Evolutionary conservation across 2,888 invertebrate genomes (phyloP).

Genomic region (Therioaphis trifolii): DNA sequence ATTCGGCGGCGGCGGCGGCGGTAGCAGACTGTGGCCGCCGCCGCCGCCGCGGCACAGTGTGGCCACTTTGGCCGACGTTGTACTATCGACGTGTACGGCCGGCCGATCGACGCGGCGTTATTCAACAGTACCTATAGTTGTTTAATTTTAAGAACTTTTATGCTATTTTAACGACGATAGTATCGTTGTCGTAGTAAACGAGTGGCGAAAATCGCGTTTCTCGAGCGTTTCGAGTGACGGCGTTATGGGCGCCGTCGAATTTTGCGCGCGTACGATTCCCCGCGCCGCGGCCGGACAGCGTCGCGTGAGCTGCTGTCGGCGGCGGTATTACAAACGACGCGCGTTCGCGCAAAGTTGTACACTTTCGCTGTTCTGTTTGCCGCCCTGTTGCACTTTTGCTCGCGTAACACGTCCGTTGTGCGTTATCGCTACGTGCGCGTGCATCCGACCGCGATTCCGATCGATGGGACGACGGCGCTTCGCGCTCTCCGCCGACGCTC

Average conservation of each 20-base stretch:
- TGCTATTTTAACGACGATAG: no score
- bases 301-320: no score
- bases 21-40: conserved; percentile 22
- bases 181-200: no score
- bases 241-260: no score
- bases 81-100: not conserved
- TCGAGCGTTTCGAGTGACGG: no score
- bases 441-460: not conserved
- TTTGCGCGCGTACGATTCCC: no score
- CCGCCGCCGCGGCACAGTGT: conserved; percentile 23
- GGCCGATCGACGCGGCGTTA: not conserved
- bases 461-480: not conserved
- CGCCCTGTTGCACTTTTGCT: conserved; percentile 23
- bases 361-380: not conserved
- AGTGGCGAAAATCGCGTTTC: no score
- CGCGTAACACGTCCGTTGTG: no score
- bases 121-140: no score
- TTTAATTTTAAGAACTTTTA: not conserved
- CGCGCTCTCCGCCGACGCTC: not conserved
- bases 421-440: not conserved
- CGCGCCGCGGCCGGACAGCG: no score
- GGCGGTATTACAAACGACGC: no score
- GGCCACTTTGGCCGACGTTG: conserved; percentile 33
- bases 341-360: no score
- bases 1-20: conserved; percentile 8